Conservation (phyloP, 2,888 invertebrate species). For the Apeira syringaria region DNA sequence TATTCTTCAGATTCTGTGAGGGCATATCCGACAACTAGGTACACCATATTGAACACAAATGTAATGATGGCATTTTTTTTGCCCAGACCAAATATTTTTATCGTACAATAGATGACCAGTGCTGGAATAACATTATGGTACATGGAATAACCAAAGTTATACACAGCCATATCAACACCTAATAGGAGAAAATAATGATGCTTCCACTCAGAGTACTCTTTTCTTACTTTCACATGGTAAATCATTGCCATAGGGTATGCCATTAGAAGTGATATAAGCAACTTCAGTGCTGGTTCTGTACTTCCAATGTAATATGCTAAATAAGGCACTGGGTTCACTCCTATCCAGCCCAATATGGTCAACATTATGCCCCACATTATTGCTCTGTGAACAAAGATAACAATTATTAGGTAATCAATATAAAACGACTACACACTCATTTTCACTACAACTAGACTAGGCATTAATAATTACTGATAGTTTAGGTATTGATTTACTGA, state of each 20-base stretch:
- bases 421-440: too few relatives aligned
- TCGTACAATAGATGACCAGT: slow-evolving; percentile 87
- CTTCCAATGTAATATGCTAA: slow-evolving; percentile 81
- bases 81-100: slow-evolving; percentile 86
- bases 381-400: slow-evolving; percentile 2
- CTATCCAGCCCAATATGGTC: slow-evolving; percentile 44
- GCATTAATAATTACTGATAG: too few relatives aligned
- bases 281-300: slow-evolving; percentile 85
- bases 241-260: slow-evolving; percentile 75
- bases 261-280: slow-evolving; percentile 85
- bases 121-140: slow-evolving; percentile 91
- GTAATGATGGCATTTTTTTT: slow-evolving; percentile 86
- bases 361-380: slow-evolving; percentile 66
- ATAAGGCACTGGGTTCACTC: slow-evolving; percentile 58
- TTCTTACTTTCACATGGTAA: slow-evolving; percentile 54
- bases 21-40: slow-evolving; percentile 90
- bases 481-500: too few relatives aligned
- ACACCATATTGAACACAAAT: slow-evolving; percentile 92
- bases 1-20: slow-evolving; percentile 92
- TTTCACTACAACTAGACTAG: too few relatives aligned
- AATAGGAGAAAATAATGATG: slow-evolving; percentile 89
- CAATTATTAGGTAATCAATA: too few relatives aligned
- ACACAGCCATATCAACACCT: slow-evolving; percentile 90
- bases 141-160: slow-evolving; percentile 92
- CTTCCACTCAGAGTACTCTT: slow-evolving; percentile 68